A percentile compares a stretch with the other conserved stretches of the same genome.
These are phyloP conservation scores for Desoria tigrina DNA, from an alignment of 2,888 invertebrate species.

Conservation along the genomic window DNA sequence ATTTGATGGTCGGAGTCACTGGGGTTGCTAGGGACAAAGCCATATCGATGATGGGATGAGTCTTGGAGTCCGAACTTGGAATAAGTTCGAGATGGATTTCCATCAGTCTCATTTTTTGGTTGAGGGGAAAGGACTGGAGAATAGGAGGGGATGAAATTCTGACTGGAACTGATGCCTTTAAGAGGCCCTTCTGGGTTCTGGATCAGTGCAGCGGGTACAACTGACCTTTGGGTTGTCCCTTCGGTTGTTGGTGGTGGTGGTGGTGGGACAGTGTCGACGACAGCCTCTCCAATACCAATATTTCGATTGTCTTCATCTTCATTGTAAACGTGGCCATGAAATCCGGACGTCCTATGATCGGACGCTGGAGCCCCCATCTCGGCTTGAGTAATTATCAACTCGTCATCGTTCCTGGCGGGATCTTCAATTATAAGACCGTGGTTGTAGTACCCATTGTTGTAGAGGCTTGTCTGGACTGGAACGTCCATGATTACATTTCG, in stretches of 20 bases:
- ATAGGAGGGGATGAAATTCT: conserved; percentile 35
- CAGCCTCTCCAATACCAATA: conserved; percentile 17
- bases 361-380: conserved; percentile 13
- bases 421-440: conserved; percentile 30
- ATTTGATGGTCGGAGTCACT: conserved; percentile 19
- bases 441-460: conserved; percentile 48
- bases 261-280: not conserved
- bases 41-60: conserved; percentile 40
- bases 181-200: conserved; percentile 17
- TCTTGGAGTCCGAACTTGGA: conserved; percentile 52
- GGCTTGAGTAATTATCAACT: conserved; percentile 26
- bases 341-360: not conserved
- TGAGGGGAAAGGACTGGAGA: conserved; percentile 18
- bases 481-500: conserved; percentile 38
- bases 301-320: not conserved
- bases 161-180: conserved; percentile 22
- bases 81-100: conserved; percentile 46
- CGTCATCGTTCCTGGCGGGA: conserved; percentile 20
- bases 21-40: conserved; percentile 7
- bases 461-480: conserved; percentile 48
- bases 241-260: not conserved
- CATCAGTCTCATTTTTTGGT: not conserved
- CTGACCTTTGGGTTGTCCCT: too few relatives aligned
- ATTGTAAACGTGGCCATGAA: too few relatives aligned
- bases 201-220: not conserved